Conservation (phyloP, 2,797 vertebrate genomes). For the Glossophaga mutica region DNA sequence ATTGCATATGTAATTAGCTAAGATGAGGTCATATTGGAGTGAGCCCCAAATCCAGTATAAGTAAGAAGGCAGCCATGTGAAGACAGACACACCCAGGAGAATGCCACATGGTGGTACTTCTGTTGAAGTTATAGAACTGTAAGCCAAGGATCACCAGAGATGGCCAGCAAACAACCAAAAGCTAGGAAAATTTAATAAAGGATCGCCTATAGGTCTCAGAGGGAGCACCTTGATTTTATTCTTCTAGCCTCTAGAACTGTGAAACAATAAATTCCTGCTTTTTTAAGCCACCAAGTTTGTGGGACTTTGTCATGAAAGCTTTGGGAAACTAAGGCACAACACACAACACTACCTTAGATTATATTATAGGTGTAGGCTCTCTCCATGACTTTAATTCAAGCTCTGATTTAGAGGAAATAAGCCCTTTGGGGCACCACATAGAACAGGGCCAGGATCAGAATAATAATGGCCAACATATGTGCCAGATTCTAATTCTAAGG, state of each 20-base stretch:
- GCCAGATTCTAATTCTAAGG: not conserved
- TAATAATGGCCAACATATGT: not conserved
- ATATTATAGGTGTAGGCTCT: rapidly evolving
- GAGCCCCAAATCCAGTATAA: not conserved
- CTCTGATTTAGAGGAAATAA: rapidly evolving
- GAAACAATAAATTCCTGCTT: not conserved
- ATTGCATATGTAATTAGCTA: not conserved
- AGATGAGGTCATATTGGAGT: not conserved
- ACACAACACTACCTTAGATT: rapidly evolving
- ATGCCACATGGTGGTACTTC: too few species aligned
- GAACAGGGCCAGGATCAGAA: not conserved
- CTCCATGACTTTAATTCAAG: too few species aligned
- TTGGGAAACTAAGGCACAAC: not conserved
- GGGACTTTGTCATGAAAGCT: not conserved
- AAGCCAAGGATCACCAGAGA: not conserved
- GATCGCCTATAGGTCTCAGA: not conserved
- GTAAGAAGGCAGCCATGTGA: too few species aligned
- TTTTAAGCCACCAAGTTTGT: not conserved
- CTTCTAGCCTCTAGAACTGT: not conserved
- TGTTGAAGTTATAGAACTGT: too few species aligned
- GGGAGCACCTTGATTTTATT: not conserved
- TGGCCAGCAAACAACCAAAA: not conserved
- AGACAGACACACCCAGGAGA: not conserved
- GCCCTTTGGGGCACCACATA: not conserved
- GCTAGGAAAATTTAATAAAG: not conserved